Conservation (phyloP, 2,113 vertebrate species). For the Notothenia rossii region DNA sequence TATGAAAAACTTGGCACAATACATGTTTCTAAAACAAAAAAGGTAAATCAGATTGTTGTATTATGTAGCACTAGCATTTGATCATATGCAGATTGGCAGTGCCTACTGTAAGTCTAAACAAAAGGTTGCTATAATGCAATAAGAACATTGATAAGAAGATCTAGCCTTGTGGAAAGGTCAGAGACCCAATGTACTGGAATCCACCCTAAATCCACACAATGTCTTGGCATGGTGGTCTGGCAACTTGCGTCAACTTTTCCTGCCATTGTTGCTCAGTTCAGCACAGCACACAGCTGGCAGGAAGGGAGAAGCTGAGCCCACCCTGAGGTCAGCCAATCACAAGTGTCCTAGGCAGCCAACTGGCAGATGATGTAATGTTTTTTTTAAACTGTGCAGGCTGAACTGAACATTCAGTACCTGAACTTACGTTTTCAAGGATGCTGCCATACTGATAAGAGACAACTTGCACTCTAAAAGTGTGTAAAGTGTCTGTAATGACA, state of each 20-base stretch:
- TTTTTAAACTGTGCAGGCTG: conserved; percentile 9
- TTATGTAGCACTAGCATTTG: conserved; percentile 27
- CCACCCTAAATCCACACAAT: conserved; percentile 67
- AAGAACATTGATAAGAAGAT: conserved; percentile 24
- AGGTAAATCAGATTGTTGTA: background rate
- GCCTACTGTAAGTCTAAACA: background rate
- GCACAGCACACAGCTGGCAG: conserved; percentile 68
- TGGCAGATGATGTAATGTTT: conserved; percentile 60
- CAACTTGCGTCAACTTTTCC: conserved; percentile 74
- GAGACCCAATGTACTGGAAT: conserved; percentile 49
- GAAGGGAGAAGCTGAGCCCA: conserved; percentile 66
- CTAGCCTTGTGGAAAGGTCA: conserved; percentile 72
- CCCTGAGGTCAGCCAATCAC: conserved; percentile 57
- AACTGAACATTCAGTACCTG: background rate
- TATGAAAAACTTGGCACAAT: background rate
- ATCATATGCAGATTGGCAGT: conserved; percentile 5
- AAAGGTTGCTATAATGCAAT: conserved; percentile 35
- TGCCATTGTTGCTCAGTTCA: conserved; percentile 74
- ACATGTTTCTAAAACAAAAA: conserved; percentile 3
- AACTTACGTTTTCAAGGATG: background rate
- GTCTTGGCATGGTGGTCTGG: conserved; percentile 55
- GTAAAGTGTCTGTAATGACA: background rate
- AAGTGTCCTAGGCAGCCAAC: conserved; percentile 15
- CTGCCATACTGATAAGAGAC: background rate
- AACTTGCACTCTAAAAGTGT: background rate